Percentiles rank a stretch among this genome's conserved stretches.
phyloP scores from a whole-genome alignment of 2,797 vertebrate species.

The Bradypodion pumilum region DNA sequence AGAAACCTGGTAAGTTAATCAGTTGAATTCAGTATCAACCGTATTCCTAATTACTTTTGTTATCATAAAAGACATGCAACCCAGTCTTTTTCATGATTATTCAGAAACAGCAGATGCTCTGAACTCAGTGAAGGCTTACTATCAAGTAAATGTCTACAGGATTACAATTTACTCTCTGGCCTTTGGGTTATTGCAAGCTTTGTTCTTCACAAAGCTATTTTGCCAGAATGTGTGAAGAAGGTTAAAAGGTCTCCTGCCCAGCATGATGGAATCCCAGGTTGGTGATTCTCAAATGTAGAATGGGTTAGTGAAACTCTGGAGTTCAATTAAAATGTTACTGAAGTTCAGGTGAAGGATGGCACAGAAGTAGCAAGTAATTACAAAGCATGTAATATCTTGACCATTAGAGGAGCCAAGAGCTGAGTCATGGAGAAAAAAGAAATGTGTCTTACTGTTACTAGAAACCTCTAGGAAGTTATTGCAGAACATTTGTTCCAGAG shows the following conservation, averaged over 20 bases:
- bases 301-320: neutral
- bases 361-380: neutral
- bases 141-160: neutral
- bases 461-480: neutral
- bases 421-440: neutral
- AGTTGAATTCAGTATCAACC: neutral
- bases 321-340: neutral
- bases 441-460: neutral
- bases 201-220: neutral
- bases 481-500: neutral
- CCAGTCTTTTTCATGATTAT: neutral
- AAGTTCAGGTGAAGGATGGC: constrained; percentile 6
- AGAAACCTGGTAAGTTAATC: constrained; percentile 84
- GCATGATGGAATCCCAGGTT: neutral
- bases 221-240: neutral
- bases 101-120: neutral
- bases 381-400: neutral
- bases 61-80: neutral
- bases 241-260: neutral
- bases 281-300: neutral
- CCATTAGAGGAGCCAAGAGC: neutral
- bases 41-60: neutral
- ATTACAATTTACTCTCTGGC: neutral
- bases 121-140: neutral
- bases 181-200: neutral